Evolutionary conservation across 2,797 vertebrate genomes (phyloP), one percentile per base, ranked within the genome.

Genomic region (Apodemus agrarius): DNA sequence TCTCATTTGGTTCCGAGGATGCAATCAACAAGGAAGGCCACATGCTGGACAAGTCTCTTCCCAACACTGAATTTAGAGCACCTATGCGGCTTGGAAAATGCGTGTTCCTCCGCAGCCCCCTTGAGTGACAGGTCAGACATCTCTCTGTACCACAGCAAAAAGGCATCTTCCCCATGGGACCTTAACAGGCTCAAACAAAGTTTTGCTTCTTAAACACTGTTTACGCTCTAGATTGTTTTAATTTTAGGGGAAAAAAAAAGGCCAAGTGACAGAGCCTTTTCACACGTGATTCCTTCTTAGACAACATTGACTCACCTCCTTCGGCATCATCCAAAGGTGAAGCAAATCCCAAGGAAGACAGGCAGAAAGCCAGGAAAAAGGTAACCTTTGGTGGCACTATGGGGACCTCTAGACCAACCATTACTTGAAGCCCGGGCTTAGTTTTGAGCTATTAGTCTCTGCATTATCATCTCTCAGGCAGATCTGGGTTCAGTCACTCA

Each of bases 291-390:
- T 93, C 1, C 54, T 87, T 46, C 61, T 84, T n/a, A 59, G 82
- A 89, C 40, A 91, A 31, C 17, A 87, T 1, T 9, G 78, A 95
- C 31, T 65, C 46, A 46, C 1, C 19, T 52, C 57, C 79, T 79
- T n/a, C 3, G 17, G 85, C n/a, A 3, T 40, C 6, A 12, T 72
- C 22, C 13, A 26, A 52, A 16, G 65, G 9, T 59, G 59, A 93
- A 85, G 76, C 46, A 16, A 78, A 65, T n/a, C 74, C 43, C 67
- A 59, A 29, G 46, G n/a, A 85, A 69, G 49, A 92, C 6, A 75
- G 72, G 26, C 65, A 90, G 95, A 78, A 91, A 85, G 83, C 80
- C 19, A 29, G 63, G 52, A 94, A 82, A 24, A 88, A 88, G 78
- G 11, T n/a, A 24, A 17, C 43, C 37, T 21, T 65, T 43, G 74